A percentile compares a stretch with the other conserved stretches of the same genome.
Conservation (phyloP, 2,888 invertebrate species). For the Ceraclea dissimilis region DNA sequence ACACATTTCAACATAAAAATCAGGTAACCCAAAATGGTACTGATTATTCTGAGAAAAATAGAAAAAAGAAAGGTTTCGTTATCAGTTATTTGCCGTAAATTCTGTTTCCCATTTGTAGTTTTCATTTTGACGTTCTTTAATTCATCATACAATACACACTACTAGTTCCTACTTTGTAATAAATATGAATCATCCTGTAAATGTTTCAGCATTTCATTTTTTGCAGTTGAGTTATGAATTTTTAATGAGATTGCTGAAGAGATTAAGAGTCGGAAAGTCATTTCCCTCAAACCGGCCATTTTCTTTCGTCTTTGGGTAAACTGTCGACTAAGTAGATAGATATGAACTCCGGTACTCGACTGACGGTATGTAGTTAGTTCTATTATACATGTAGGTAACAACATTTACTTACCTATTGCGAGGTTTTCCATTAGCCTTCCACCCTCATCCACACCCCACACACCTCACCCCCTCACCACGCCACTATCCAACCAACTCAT, state of each 20-base stretch:
- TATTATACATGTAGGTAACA: slow-evolving; percentile 12
- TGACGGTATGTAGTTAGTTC: neutral
- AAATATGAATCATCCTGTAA: slow-evolving; percentile 13
- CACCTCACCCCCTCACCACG: slow-evolving; percentile 3
- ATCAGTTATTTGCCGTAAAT: no score
- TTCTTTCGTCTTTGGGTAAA: slow-evolving; percentile 24
- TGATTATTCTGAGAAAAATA: no score
- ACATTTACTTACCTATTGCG: slow-evolving; percentile 15
- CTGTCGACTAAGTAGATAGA: slow-evolving; percentile 9
- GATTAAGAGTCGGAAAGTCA: slow-evolving; percentile 54
- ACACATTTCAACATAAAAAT: no score
- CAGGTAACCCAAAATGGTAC: no score
- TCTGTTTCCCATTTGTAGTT: no score
- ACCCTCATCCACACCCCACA: neutral
- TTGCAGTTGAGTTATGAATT: slow-evolving; percentile 54
- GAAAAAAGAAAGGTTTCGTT: no score
- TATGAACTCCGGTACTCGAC: neutral
- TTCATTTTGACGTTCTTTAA: no score
- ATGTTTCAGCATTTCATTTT: slow-evolving; percentile 37
- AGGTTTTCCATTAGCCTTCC: slow-evolving; percentile 18
- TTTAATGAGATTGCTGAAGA: slow-evolving; percentile 55
- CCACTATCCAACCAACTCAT: neutral
- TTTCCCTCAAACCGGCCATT: slow-evolving; percentile 36
- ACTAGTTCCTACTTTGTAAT: neutral
- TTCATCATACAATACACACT: no score